Percentiles rank a stretch among this genome's conserved stretches.
Evolutionary conservation across 2,888 invertebrate species (phyloP).

Genomic region (Hirtodrosophila confusa): DNA sequence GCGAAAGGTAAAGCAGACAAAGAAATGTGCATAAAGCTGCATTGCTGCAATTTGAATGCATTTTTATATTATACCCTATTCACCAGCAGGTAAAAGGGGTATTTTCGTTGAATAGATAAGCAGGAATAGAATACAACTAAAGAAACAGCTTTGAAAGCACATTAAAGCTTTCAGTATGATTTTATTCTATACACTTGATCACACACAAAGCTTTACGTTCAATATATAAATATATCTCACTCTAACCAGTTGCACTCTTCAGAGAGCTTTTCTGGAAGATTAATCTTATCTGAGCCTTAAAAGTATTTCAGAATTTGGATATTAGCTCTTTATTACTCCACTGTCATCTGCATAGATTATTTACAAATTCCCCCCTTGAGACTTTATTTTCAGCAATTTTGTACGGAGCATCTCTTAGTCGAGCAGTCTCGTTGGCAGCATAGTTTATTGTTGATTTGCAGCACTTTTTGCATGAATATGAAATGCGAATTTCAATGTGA

Average conservation of each 20-base stretch:
- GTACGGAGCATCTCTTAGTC: not conserved
- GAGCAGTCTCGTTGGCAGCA: not conserved
- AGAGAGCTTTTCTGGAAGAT: no score
- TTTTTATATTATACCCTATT: conserved; percentile 38
- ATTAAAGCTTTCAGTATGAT: not conserved
- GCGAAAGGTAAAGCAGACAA: conserved; percentile 43
- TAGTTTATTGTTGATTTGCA: conserved; percentile 66
- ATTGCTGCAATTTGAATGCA: conserved; percentile 65
- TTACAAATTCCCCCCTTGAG: no score
- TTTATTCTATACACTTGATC: not conserved
- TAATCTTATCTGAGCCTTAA: no score
- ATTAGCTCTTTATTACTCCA: no score
- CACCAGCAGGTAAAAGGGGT: not conserved
- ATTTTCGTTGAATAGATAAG: not conserved
- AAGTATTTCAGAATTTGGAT: no score
- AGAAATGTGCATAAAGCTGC: conserved; percentile 47
- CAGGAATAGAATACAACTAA: no score
- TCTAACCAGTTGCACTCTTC: no score
- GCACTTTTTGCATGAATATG: conserved; percentile 56
- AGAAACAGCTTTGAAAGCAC: not conserved
- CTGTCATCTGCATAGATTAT: no score
- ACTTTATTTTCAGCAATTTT: not conserved
- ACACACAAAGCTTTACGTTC: not conserved
- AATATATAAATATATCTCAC: no score
- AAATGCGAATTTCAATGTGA: conserved; percentile 72